Evolutionary conservation across 2,797 vertebrate species (phyloP), one percentile per base, ranked within the genome.

Genomic region (Channa striata): DNA sequence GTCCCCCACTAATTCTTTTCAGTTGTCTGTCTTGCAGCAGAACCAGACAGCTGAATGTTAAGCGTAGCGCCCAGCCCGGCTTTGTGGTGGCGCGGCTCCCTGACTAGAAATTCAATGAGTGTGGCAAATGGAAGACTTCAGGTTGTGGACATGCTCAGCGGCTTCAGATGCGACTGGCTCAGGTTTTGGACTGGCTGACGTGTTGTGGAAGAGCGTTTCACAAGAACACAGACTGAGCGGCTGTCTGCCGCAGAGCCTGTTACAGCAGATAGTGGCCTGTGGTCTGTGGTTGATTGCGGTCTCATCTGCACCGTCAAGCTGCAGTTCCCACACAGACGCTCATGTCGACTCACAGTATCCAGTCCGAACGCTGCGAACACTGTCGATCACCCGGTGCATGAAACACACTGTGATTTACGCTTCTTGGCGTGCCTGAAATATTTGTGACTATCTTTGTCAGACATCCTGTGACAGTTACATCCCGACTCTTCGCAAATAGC

Each of bases 31-130:
- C 50, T 43, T 2, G 8, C 14, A 61, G 40, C 37, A 33, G 37
- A 72, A 59, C 48, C 25, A 30, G 25, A 30, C 25, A 30, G 25
- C 25, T 30, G 25, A 30, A 6, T 4, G 25, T 30, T 30, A 30
- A 59, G 36, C 17, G 20, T 46, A 47, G 63, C 53, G 58, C 63
- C 64, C 47, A 9, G 53, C 23, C 19, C 17, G 19, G n/a, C 42
- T 71, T 69, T 76, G 64, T 51, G 25, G 66, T 44, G 21, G 39
- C 9, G 5, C 20, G 36, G 34, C 44, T 30, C 48, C 49, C 58
- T 75, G 72, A 77, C 63, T 44, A 67, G 47, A 86, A 82, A 82
- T 62, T 68, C 21, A 82, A 61, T 56, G 56, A 76, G 0, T 8
- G 19, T 4, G 12, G 36, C 23, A 40, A 52, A 63, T 1, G 12